These are phyloP conservation scores for Liopterus haemorrhoidalis DNA, from an alignment of 2,888 invertebrate species.

Conservation along the genomic window DNA sequence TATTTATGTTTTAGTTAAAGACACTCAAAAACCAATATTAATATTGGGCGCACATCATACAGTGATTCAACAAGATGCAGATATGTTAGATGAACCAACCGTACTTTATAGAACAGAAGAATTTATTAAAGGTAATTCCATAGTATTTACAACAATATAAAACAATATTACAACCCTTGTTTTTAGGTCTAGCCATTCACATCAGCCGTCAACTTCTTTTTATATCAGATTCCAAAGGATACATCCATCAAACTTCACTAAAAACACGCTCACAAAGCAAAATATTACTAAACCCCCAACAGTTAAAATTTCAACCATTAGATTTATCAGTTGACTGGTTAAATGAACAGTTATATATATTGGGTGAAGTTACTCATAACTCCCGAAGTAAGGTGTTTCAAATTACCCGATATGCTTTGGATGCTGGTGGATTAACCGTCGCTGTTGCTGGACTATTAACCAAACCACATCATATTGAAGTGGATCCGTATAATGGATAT, in stretches of 20 bases:
- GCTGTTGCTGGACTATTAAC: conserved; percentile 64
- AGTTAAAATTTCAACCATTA: conserved; percentile 58
- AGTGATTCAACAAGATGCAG: conserved; percentile 60
- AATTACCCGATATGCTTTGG: conserved; percentile 69
- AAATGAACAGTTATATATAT: conserved; percentile 74
- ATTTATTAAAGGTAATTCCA: conserved; percentile 44
- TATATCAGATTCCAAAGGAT: conserved; percentile 67
- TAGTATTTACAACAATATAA: background rate
- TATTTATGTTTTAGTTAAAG: conserved; percentile 51
- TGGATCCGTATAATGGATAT: conserved; percentile 90
- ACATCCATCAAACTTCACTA: conserved; percentile 49
- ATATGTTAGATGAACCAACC: conserved; percentile 61
- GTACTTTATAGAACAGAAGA: conserved; percentile 57
- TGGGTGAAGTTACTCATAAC: conserved; percentile 62
- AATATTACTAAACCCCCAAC: conserved; percentile 49
- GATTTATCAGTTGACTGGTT: conserved; percentile 85
- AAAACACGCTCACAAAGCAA: conserved; percentile 49
- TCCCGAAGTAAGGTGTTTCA: conserved; percentile 55
- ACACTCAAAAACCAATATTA: conserved; percentile 61
- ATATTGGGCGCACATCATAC: conserved; percentile 65
- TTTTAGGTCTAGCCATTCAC: conserved; percentile 69
- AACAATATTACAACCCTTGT: conserved; percentile 35
- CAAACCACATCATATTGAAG: conserved; percentile 74
- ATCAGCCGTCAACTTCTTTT: conserved; percentile 68
- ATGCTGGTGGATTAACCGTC: conserved; percentile 63